These are phyloP conservation scores for Pangasianodon gigas DNA, from an alignment of 2,113 vertebrate genomes.

Conservation along the genomic window DNA sequence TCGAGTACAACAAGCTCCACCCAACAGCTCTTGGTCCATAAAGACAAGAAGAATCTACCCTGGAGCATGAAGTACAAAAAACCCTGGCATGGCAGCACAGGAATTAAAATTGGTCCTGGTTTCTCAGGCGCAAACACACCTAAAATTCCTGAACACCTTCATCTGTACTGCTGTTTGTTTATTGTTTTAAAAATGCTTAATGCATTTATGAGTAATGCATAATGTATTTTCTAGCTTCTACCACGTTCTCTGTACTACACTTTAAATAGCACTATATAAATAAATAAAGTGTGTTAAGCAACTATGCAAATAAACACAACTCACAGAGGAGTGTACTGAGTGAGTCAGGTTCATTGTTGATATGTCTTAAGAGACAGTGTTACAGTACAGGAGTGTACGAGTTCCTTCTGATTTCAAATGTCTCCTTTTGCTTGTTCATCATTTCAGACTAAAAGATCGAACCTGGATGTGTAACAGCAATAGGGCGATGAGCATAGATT, in stretches of 20 bases:
- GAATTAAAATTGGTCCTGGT: background rate
- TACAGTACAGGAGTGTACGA: background rate
- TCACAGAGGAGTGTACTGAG: background rate
- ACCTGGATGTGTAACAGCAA: background rate
- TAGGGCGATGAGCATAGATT: background rate
- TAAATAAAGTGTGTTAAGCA: background rate
- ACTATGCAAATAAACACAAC: background rate
- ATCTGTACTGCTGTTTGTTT: background rate
- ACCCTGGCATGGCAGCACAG: too few species aligned
- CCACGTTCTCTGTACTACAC: too few species aligned
- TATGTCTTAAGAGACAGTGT: too few species aligned
- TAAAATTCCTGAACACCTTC: background rate
- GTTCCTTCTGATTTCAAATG: too few species aligned
- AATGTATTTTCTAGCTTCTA: background rate
- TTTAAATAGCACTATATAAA: background rate
- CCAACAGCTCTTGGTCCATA: background rate
- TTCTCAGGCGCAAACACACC: background rate
- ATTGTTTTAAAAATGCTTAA: background rate
- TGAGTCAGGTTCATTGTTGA: background rate
- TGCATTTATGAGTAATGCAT: background rate
- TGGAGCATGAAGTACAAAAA: background rate
- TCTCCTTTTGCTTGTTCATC: background rate
- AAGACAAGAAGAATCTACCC: background rate
- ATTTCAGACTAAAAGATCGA: background rate
- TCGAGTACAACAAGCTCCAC: background rate